Evolutionary conservation across 2,113 vertebrate species (phyloP), one percentile per base, ranked within the genome.

Genomic region (Physeter macrocephalus): DNA sequence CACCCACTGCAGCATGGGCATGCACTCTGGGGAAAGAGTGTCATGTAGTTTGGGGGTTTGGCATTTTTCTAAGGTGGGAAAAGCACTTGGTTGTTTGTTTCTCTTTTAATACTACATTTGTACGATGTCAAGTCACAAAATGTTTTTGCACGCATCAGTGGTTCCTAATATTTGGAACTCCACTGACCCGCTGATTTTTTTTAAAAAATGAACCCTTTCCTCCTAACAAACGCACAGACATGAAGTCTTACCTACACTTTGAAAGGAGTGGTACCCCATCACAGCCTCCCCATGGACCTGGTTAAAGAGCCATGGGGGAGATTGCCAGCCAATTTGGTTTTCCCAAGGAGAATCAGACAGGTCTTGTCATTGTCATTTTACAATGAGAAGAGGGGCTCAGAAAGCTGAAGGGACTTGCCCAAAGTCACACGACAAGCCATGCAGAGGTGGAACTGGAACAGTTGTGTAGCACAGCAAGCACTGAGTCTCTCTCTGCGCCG

Each of bases 381-480:
- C 29, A 90, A 78, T 5, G 57, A 81, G 75, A 91, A 96, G 72
- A 84, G 62, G 43, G 52, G 43, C 62, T 84, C 82, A 81, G 81
- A 49, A 83, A 77, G 74, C 61, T 8, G 36, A 61, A 94, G 96
- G 72, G 90, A 83, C 89, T 83, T 94, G 29, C 85, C 81, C 89
- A 43, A 39, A 90, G 81, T 94, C 91, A 88, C 87, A 8, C 57
- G 78, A 77, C 21, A 1, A 39, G 41, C 27, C 14, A 29, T 2
- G 34, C 54, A 12, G 41, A 64, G 78, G 39, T 20, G 46, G 41
- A 54, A 61, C 46, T 5, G 67, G 71, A 67, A 9, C 17, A 20
- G 6, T 3, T 0, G 5, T 11, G 23, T 1, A 1, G 14, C 1
- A 1, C 31, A 8, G 54, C 52, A 14, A 21, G 8, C 15, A 1